phyloP scores from a whole-genome alignment of 2,888 invertebrate species.

The Allophyes oxyacanthae region DNA sequence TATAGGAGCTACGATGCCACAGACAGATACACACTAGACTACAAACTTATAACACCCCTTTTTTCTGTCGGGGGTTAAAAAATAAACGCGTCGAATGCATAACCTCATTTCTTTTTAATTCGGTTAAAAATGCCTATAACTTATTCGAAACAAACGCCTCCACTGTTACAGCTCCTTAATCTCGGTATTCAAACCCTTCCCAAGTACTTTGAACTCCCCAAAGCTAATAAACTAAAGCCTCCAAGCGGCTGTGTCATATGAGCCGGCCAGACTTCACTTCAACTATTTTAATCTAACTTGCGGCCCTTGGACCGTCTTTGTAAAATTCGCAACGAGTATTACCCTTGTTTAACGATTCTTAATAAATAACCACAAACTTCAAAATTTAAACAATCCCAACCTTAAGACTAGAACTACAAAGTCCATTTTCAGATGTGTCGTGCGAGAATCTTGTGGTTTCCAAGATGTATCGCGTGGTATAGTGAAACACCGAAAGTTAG shows the following conservation, averaged over 20 bases:
- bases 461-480: constrained; percentile 49
- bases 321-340: constrained; percentile 71
- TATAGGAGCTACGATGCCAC: too few relatives aligned
- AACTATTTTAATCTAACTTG: constrained; percentile 85
- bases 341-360: constrained; percentile 73
- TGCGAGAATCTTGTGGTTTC: constrained; percentile 36
- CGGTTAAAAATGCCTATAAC: constrained; percentile 17
- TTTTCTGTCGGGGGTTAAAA: too few relatives aligned
- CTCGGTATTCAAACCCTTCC: constrained; percentile 21
- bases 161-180: constrained; percentile 1
- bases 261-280: constrained; percentile 63
- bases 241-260: constrained; percentile 59
- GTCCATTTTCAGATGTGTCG: constrained; percentile 34
- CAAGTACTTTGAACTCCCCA: constrained; percentile 34
- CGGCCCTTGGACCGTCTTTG: constrained; percentile 67
- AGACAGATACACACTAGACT: too few relatives aligned
- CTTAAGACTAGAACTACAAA: constrained; percentile 29
- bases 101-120: too few relatives aligned
- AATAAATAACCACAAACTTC: constrained; percentile 71
- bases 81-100: too few relatives aligned
- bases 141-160: constrained; percentile 31
- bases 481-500: constrained; percentile 57
- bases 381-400: constrained; percentile 20
- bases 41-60: too few relatives aligned
- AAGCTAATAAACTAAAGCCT: constrained; percentile 56